Evolutionary conservation across 2,113 vertebrate genomes (phyloP), one percentile per base, ranked within the genome.

Genomic region (Gavia stellata): DNA sequence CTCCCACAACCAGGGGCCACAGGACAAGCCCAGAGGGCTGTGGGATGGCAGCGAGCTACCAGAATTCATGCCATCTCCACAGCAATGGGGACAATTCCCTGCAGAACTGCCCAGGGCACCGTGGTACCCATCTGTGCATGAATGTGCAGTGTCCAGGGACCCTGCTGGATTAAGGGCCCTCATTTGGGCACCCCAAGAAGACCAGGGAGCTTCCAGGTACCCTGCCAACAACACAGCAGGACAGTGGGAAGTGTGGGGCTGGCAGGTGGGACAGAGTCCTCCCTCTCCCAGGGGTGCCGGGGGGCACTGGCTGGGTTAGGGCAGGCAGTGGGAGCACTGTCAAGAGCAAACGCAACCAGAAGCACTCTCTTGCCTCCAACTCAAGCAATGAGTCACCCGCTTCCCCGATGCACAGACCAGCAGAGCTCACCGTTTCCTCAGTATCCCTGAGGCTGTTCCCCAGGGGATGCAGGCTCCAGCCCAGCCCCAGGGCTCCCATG

Each of bases 381-480:
- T 62, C 23, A 21, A 86, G 66, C 21, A 47, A 40, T 33, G 3
- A 73, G 50, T 53, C 50, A 80, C 20, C 38, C 4, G 6, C 28
- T 92, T 92, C 40, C 59, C 58, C 0, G 0, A 3, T 19, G 24
- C 61, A 71, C 0, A 9, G 65, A 56, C 29, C 31, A 65, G 36
- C 0, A 1, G 40, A 87, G 18, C 24, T 75, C 36, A 61, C 36
- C 1, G 1, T 56, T 85, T 85, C 73, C 70, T 79, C 62, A 73
- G 77, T 44, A 80, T 62, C 53, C 34, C 53, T 45, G 36, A 71
- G 74, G 47, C 82, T 86, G n/a, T 78, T 84, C 24, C 42, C 59
- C n/a, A 21, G 34, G 31, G 23, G 14, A 42, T 29, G n/a, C 24
- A 61, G 36, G 42, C 58, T 71, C 63, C n/a, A 94, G 38, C 29